Evolutionary conservation across 2,113 vertebrate genomes (phyloP).

Genomic region (Oxyruncus cristatus): DNA sequence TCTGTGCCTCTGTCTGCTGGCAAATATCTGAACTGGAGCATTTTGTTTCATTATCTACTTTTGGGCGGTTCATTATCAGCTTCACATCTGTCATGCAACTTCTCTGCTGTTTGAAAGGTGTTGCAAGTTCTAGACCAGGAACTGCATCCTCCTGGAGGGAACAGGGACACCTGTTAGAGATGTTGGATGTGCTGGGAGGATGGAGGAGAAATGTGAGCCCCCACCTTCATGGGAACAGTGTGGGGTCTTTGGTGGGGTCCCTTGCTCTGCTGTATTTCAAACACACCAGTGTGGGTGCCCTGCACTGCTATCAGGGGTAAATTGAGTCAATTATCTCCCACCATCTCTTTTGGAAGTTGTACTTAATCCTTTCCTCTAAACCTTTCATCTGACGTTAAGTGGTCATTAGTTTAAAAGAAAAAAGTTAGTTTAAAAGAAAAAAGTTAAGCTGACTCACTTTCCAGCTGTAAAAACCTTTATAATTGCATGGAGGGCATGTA

Average conservation of each 20-base stretch:
- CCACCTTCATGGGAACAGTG: neutral
- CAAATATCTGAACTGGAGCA: neutral
- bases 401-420: slow-evolving; percentile 50
- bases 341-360: slow-evolving; percentile 43
- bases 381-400: slow-evolving; percentile 53
- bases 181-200: neutral
- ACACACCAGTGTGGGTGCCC: accelerated
- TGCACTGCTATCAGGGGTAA: neutral
- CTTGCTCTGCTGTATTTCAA: neutral
- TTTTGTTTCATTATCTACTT: neutral
- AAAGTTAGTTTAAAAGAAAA: slow-evolving; percentile 44
- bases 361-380: slow-evolving; percentile 50
- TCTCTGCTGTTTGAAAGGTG: neutral
- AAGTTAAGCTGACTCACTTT: slow-evolving; percentile 35
- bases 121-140: neutral
- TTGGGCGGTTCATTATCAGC: neutral
- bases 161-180: neutral
- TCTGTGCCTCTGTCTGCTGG: neutral
- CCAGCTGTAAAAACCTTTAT: slow-evolving; percentile 34
- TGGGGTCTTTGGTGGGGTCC: neutral
- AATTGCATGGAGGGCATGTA: neutral
- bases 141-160: neutral
- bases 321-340: slow-evolving; percentile 30
- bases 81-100: neutral
- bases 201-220: neutral